Base-by-base conservation (phyloP, 2,113 vertebrate genomes). In the Mesocricetus auratus region DNA sequence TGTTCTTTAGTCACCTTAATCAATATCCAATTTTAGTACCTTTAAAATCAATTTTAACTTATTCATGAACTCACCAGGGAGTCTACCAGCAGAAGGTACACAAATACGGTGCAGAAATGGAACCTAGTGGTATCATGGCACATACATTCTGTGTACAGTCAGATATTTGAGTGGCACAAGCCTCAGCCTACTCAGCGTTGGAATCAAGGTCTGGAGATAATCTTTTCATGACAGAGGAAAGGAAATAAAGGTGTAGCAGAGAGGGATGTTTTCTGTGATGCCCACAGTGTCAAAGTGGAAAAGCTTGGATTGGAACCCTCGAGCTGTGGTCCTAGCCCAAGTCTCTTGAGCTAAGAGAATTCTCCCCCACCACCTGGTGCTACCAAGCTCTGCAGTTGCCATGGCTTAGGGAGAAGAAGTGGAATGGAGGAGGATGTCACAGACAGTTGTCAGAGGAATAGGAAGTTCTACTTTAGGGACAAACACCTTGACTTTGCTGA, bases 401-500 rank as follows among this genome's bases (percentile, higher is more conserved):
- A 36, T 5, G 88, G 50, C 53, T 75, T 83, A 82, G 78, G 47
- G 62, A 69, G 17, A 64, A 42, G 22, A 71, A 69, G 74, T 11
- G 47, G 75, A 69, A 64, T 91, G 73, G 91, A 81, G 78, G 89
- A 93, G 39, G 82, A 47, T 94, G 93, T 94, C 85, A 75, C 75
- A 74, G 82, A 60, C 39, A 50, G 94, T 94, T 95, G 86, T 96
- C 95, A 89, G 56, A 93, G 66, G 74, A 66, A 93, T 93, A 94
- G 90, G 50, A 89, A 97, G 74, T 64, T 91, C 89, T 50, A 68
- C 90, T 93, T 94, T 74, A 90, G 92, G 96, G 95, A 97, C 75
- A 91, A 97, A 97, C 95, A 95, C 95, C 93, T 91, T 97, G 95
- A 97, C 96, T 97, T 97, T 93, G 95, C 94, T 96, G 96, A 97